A percentile compares a stretch with the other conserved stretches of the same genome.
phyloP scores from a whole-genome alignment of 2,113 vertebrate species.

The Pipra filicauda region DNA sequence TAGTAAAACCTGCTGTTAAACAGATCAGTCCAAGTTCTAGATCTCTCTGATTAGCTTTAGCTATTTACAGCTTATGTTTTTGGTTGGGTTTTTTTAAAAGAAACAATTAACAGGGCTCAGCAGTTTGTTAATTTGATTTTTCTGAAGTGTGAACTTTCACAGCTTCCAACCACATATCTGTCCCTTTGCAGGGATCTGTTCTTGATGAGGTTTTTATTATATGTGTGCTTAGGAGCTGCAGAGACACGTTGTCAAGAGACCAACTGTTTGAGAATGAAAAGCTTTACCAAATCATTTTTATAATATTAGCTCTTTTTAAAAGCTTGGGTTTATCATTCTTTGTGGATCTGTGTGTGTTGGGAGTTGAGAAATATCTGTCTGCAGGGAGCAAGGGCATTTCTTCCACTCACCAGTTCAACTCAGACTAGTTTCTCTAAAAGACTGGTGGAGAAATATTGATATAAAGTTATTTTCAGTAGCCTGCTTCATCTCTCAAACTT shows the following conservation, averaged over 20 bases:
- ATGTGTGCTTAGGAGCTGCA: slow-evolving; percentile 29
- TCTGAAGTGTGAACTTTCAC: slow-evolving; percentile 57
- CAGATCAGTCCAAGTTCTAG: not conserved
- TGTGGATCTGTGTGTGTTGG: not conserved
- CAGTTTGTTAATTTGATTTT: slow-evolving; percentile 45
- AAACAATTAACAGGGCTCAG: slow-evolving; percentile 49
- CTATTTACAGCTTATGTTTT: slow-evolving; percentile 17
- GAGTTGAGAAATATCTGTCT: not conserved
- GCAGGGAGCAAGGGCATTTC: not conserved
- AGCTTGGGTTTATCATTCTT: not conserved
- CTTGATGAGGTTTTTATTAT: slow-evolving; percentile 44
- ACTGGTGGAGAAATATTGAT: not conserved
- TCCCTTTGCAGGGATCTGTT: slow-evolving; percentile 34
- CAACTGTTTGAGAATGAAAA: slow-evolving; percentile 26
- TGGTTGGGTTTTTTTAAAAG: not conserved
- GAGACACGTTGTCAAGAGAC: slow-evolving; percentile 44
- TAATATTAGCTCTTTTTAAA: not conserved
- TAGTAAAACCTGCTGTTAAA: not conserved
- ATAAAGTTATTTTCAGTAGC: not conserved
- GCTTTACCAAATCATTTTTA: not conserved
- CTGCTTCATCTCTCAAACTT: not conserved
- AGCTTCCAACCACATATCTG: slow-evolving; percentile 24
- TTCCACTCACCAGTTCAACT: not conserved
- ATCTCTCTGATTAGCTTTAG: not conserved
- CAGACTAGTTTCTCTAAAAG: not conserved